Evolutionary conservation across 2,113 vertebrate species (phyloP).

Genomic region (Atractosteus spatula): DNA sequence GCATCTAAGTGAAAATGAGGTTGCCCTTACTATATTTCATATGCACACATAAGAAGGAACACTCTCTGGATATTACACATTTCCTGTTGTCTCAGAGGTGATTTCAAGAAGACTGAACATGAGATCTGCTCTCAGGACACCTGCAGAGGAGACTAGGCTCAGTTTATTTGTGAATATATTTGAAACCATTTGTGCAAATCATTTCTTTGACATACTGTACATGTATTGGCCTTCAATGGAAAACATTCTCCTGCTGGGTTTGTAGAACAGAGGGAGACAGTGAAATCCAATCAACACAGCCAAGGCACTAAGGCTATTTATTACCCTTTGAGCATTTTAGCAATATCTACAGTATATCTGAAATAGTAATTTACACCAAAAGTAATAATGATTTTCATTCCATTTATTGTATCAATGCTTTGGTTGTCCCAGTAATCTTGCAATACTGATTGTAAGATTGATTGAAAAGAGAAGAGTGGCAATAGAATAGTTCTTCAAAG

Average conservation of each 20-base stretch:
- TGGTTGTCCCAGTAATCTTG: no score
- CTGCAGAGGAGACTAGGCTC: background rate
- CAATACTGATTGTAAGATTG: no score
- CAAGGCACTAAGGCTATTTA: background rate
- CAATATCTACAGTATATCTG: constrained; percentile 2
- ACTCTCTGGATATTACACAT: no score
- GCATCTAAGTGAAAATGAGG: no score
- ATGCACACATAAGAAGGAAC: no score
- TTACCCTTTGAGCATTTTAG: background rate
- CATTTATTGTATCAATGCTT: no score
- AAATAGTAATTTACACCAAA: background rate
- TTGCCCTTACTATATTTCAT: no score
- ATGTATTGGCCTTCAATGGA: background rate
- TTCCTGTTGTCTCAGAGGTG: no score
- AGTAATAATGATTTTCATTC: no score
- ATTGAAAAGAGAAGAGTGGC: no score
- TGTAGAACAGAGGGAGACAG: background rate
- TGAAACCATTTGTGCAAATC: background rate
- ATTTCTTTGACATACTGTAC: background rate
- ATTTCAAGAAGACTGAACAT: no score
- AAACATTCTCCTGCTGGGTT: background rate
- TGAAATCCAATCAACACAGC: background rate
- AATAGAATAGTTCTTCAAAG: no score
- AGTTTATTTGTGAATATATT: background rate
- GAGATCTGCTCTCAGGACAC: background rate